Conservation (phyloP, 2,797 vertebrate genomes). For the Trachurus trachurus region DNA sequence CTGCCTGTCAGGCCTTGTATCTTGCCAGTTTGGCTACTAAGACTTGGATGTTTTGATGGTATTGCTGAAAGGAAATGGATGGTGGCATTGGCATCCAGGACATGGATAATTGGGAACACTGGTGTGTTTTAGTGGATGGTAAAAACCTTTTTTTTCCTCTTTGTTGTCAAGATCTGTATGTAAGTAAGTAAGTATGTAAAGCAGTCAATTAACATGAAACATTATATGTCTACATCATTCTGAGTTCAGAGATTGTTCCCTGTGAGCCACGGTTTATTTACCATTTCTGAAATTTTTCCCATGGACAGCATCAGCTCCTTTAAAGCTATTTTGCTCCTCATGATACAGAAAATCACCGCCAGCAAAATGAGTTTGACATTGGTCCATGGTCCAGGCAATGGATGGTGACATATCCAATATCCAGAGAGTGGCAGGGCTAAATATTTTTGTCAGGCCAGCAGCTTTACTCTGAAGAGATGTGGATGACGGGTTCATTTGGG, state of each 20-base stretch:
- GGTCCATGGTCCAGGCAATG: conserved; percentile 77
- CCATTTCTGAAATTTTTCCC: conserved; percentile 45
- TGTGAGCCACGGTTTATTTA: conserved; percentile 30
- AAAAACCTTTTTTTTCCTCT: not conserved
- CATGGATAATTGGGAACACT: not conserved
- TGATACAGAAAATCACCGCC: conserved; percentile 65
- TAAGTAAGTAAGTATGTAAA: conserved; percentile 8
- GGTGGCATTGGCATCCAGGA: conserved; percentile 1
- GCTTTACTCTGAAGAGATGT: conserved; percentile 67
- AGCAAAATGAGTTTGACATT: conserved; percentile 84
- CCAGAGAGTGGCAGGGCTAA: conserved; percentile 80
- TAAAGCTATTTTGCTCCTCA: conserved; percentile 63
- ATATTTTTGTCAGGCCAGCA: conserved; percentile 78
- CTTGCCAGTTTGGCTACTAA: conserved; percentile 34
- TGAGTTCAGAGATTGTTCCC: conserved; percentile 7
- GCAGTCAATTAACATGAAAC: not conserved
- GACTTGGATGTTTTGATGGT: conserved; percentile 9
- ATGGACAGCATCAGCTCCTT: conserved; percentile 45
- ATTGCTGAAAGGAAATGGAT: conserved; percentile 20
- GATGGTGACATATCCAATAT: conserved; percentile 86
- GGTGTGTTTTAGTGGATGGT: conserved; percentile 17
- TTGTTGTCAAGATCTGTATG: not conserved
- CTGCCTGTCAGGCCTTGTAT: conserved; percentile 33
- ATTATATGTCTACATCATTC: not conserved
- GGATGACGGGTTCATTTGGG: conserved; percentile 76